phyloP scores from a whole-genome alignment of 2,113 vertebrate species.

The Rynchops niger region DNA sequence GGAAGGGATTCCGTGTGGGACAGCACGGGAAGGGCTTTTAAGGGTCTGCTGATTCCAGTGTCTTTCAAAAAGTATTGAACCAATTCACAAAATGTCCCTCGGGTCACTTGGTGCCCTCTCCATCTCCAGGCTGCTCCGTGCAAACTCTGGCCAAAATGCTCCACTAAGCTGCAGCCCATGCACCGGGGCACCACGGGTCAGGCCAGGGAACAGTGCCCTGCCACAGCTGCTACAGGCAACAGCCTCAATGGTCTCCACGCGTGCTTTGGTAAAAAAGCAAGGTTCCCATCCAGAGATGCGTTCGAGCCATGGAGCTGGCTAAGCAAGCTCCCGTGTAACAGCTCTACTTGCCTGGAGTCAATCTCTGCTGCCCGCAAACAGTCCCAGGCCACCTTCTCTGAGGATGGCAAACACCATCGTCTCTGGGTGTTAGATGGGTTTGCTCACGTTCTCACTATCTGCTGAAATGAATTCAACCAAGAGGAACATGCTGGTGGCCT shows the following conservation, averaged over 20 bases:
- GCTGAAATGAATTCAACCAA: not conserved
- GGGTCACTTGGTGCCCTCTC: not conserved
- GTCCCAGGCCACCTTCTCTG: not conserved
- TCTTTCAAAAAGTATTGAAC: not conserved
- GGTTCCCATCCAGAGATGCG: not conserved
- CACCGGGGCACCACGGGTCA: accelerated
- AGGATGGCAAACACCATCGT: not conserved
- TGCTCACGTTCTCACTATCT: accelerated
- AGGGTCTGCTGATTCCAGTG: not conserved
- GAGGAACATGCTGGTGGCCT: not conserved
- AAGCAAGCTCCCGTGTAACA: not conserved
- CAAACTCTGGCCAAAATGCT: not conserved
- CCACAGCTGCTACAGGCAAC: not conserved
- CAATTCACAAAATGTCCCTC: not conserved
- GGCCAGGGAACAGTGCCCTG: not conserved
- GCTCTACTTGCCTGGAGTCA: not conserved
- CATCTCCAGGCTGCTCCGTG: not conserved
- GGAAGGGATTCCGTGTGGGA: not conserved
- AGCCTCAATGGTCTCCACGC: accelerated
- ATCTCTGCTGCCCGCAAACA: not conserved
- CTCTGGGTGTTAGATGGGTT: not conserved
- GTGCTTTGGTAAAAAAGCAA: not conserved
- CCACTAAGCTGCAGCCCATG: not conserved
- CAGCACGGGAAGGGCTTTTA: not conserved
- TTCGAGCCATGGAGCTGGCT: not conserved